These are phyloP conservation scores for Scaptomyza cyrtandrae DNA, from an alignment of 2,888 invertebrate genomes.

Conservation along the genomic window DNA sequence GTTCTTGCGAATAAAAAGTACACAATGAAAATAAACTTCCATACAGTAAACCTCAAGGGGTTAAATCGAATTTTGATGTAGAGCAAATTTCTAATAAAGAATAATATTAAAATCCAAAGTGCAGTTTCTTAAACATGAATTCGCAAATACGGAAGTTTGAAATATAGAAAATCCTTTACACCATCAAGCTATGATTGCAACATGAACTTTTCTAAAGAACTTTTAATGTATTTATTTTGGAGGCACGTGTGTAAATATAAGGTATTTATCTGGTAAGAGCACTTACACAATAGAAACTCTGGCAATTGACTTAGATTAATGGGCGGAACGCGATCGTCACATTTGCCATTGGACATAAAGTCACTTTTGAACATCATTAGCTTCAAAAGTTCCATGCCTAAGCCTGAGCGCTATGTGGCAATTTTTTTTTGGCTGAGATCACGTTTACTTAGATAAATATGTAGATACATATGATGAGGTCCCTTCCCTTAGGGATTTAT, in stretches of 20 bases:
- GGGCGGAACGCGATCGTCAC: slow-evolving; percentile 89
- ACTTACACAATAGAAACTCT: slow-evolving; percentile 90
- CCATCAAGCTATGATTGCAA: too few relatives aligned
- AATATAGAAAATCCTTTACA: too few relatives aligned
- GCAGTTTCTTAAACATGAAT: too few relatives aligned
- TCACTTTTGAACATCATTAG: slow-evolving; percentile 85
- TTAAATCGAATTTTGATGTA: too few relatives aligned
- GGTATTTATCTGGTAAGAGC: not conserved
- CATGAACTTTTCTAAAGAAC: too few relatives aligned
- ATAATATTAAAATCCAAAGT: too few relatives aligned
- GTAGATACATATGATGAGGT: not conserved
- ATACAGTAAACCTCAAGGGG: too few relatives aligned
- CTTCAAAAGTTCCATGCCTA: slow-evolving; percentile 84
- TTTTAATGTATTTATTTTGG: not conserved
- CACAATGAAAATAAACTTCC: too few relatives aligned
- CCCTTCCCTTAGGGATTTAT: not conserved
- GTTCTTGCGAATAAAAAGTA: too few relatives aligned
- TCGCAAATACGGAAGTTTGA: too few relatives aligned
- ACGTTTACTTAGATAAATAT: slow-evolving; percentile 12
- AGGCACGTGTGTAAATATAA: not conserved
- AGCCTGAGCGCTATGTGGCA: slow-evolving; percentile 27
- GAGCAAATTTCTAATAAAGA: too few relatives aligned
- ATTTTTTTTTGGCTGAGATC: slow-evolving; percentile 12
- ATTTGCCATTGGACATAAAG: slow-evolving; percentile 83
- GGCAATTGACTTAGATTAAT: slow-evolving; percentile 90